These are phyloP conservation scores for Hydrolagus colliei DNA, from an alignment of 2,797 vertebrate species.

Conservation along the genomic window DNA sequence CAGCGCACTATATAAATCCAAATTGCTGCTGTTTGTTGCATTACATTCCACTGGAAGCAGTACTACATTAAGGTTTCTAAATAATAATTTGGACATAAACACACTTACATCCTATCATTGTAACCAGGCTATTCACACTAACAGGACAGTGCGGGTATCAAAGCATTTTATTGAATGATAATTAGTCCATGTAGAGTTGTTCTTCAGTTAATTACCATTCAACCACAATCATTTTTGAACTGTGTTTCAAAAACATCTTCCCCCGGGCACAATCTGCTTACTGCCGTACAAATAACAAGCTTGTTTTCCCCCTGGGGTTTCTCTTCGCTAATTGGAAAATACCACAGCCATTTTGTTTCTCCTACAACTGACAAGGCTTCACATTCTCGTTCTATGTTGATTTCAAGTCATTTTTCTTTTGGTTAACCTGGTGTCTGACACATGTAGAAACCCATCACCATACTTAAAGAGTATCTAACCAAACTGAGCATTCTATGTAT, in stretches of 20 bases:
- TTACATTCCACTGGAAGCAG: not conserved
- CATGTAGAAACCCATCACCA: too few relatives aligned
- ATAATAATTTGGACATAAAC: not conserved
- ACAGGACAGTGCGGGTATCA: too few relatives aligned
- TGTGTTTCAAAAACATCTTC: not conserved
- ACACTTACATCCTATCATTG: not conserved
- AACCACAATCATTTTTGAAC: not conserved
- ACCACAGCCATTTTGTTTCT: not conserved
- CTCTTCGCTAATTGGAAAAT: not conserved
- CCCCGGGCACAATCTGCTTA: not conserved
- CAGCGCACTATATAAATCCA: too few relatives aligned
- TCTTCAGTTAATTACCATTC: not conserved
- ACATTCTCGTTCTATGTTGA: not conserved
- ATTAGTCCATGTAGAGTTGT: not conserved
- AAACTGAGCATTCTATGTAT: too few relatives aligned
- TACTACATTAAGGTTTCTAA: not conserved
- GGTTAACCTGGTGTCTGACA: too few relatives aligned
- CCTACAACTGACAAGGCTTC: not conserved
- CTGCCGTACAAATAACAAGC: not conserved
- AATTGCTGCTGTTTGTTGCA: not conserved
- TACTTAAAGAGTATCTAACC: too few relatives aligned
- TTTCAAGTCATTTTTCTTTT: not conserved
- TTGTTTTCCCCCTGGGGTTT: not conserved
- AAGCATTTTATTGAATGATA: not conserved
- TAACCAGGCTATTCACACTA: not conserved